Conservation (phyloP, 2,797 vertebrate genomes). For the Graptemys geographica region DNA sequence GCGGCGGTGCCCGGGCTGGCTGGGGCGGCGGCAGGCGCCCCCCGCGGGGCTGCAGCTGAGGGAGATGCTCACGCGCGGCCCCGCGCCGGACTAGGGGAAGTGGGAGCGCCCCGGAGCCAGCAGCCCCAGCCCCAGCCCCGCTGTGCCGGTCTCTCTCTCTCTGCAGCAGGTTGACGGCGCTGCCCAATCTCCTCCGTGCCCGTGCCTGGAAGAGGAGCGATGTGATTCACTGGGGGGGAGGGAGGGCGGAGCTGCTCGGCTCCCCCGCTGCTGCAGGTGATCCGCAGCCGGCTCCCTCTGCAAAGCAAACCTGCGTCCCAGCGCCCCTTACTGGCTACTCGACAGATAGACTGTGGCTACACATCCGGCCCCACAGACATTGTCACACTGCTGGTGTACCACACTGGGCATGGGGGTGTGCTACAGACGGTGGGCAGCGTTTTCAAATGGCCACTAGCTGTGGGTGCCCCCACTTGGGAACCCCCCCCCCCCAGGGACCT, state of each 20-base stretch:
- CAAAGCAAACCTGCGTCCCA: constrained; percentile 54
- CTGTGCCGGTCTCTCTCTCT: background rate
- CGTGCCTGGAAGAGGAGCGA: constrained; percentile 24
- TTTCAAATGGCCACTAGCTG: background rate
- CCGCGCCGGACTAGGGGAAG: constrained; percentile 42
- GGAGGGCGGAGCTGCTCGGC: constrained; percentile 71
- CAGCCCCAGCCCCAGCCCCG: constrained; percentile 56
- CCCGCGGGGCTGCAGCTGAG: background rate
- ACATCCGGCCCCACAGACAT: no score
- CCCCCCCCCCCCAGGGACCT: no score
- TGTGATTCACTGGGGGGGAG: constrained; percentile 47
- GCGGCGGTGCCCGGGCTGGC: constrained; percentile 26
- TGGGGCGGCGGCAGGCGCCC: background rate
- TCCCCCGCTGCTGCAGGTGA: constrained; percentile 77
- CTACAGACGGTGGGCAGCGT: background rate
- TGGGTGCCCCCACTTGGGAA: background rate
- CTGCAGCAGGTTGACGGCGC: constrained; percentile 50
- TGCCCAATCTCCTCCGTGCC: constrained; percentile 16
- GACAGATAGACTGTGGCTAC: background rate
- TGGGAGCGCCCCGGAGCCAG: constrained; percentile 9
- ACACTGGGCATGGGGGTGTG: background rate
- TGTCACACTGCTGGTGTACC: background rate
- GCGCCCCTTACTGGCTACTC: constrained; percentile 75
- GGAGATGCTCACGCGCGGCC: background rate
- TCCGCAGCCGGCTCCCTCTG: constrained; percentile 71